phyloP scores from a whole-genome alignment of 1,140 invertebrate species.

The Bombus pascuorum region DNA sequence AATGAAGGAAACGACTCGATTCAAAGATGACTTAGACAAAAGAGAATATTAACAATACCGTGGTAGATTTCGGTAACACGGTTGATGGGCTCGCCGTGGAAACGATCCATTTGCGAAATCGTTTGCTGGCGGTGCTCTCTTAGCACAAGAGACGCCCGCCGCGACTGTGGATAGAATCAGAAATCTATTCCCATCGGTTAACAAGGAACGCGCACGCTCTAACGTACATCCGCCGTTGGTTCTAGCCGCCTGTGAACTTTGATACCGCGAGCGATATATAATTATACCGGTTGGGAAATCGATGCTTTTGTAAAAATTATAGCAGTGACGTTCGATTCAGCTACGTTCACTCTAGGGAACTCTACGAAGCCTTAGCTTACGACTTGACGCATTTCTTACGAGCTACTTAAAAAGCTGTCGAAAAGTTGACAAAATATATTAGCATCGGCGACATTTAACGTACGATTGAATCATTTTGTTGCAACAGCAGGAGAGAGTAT shows the following conservation, averaged over 20 bases:
- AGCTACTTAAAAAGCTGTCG: no score
- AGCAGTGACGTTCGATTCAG: neutral
- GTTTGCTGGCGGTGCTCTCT: constrained; percentile 45
- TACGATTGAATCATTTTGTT: neutral
- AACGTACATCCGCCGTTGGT: constrained; percentile 28
- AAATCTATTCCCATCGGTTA: constrained; percentile 63
- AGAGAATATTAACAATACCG: constrained; percentile 43
- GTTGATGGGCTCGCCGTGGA: constrained; percentile 50
- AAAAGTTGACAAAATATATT: neutral
- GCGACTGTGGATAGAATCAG: constrained; percentile 46
- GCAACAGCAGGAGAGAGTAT: neutral
- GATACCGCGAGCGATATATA: constrained; percentile 33
- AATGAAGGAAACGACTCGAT: neutral
- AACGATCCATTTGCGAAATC: constrained; percentile 62
- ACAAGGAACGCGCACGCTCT: constrained; percentile 22
- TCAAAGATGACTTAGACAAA: constrained; percentile 21
- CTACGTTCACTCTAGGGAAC: no score
- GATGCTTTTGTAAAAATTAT: neutral
- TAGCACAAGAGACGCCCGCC: neutral
- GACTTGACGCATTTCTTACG: neutral
- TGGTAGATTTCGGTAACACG: constrained; percentile 58
- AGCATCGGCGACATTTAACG: neutral
- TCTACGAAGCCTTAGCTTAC: no score
- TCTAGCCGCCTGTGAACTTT: constrained; percentile 20
- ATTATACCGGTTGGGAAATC: constrained; percentile 29